These are phyloP conservation scores for Karalla daura DNA, from an alignment of 2,797 vertebrate genomes.

Conservation along the genomic window DNA sequence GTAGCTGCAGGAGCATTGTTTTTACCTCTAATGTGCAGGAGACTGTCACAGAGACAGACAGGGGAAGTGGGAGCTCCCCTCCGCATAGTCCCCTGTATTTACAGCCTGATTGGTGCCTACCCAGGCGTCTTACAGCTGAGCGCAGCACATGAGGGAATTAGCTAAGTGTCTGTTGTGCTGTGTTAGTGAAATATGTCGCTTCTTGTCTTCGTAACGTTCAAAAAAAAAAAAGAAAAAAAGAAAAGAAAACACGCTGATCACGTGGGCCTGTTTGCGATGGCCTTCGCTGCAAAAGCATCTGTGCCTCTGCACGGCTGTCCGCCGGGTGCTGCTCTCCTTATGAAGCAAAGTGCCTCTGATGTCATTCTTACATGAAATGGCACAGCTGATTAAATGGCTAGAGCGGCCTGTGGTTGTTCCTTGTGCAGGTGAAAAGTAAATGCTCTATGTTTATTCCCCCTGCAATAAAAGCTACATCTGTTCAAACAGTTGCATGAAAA, in stretches of 20 bases:
- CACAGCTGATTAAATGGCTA: background rate
- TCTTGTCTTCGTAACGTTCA: slow-evolving; percentile 63
- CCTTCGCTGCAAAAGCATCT: slow-evolving; percentile 27
- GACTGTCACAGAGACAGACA: slow-evolving; percentile 47
- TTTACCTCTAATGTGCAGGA: slow-evolving; percentile 30
- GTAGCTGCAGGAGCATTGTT: slow-evolving; percentile 29
- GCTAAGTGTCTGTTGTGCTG: slow-evolving; percentile 67
- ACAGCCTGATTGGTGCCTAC: slow-evolving; percentile 77
- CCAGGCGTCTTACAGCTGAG: slow-evolving; percentile 77
- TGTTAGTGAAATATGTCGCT: slow-evolving; percentile 69
- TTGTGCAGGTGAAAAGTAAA: background rate
- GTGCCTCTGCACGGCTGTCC: background rate
- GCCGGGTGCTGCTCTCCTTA: too few relatives aligned
- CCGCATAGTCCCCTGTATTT: slow-evolving; percentile 71
- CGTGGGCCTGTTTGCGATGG: slow-evolving; percentile 50
- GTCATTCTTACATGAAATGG: background rate
- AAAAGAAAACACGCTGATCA: slow-evolving; percentile 69
- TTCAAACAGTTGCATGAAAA: background rate
- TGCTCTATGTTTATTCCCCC: background rate
- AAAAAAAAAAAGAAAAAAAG: too few relatives aligned
- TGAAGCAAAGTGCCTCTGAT: background rate
- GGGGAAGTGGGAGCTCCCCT: slow-evolving; percentile 57
- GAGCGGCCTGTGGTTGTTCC: background rate
- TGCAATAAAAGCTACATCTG: background rate
- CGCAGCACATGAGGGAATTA: slow-evolving; percentile 76